These are phyloP conservation scores for Paramacrobiotus metropolitanus DNA, from an alignment of 1,140 invertebrate genomes.

Conservation along the genomic window DNA sequence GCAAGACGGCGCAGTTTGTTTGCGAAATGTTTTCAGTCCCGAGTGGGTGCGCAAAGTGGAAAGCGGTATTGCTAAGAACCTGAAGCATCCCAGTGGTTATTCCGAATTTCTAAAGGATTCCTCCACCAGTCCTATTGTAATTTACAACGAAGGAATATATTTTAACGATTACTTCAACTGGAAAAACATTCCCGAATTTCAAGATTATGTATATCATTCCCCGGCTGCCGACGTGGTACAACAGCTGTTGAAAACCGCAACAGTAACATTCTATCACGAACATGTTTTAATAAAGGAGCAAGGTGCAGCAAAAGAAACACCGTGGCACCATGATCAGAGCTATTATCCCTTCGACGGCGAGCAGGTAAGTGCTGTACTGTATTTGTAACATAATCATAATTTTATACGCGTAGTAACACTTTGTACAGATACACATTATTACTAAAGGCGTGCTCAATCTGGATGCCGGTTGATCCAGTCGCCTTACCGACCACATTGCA, in stretches of 20 bases:
- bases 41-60: conserved; percentile 10
- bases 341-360: conserved; percentile 19
- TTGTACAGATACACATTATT: too few relatives aligned
- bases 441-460: conserved; percentile 17
- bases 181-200: conserved; percentile 16
- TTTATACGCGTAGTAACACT: too few relatives aligned
- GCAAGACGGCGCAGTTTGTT: conserved; percentile 13
- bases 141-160: conserved; percentile 15
- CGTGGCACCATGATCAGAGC: conserved; percentile 19
- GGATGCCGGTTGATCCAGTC: conserved; percentile 18
- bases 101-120: conserved; percentile 10
- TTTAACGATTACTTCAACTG: conserved; percentile 21
- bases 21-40: conserved; percentile 11
- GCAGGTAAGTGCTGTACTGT: conserved; percentile 11
- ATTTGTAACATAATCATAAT: neutral
- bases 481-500: conserved; percentile 12
- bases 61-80: conserved; percentile 12
- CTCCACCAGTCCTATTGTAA: too few relatives aligned
- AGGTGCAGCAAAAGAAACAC: conserved; percentile 15
- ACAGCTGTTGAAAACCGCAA: conserved; percentile 12
- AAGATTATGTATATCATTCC: conserved; percentile 15
- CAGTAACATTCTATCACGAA: conserved; percentile 17
- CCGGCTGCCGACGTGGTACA: conserved; percentile 16
- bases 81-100: conserved; percentile 10
- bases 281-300: conserved; percentile 20